Base-by-base conservation (phyloP, 1,140 invertebrate genomes). In the Alviniconcha marisindica region DNA sequence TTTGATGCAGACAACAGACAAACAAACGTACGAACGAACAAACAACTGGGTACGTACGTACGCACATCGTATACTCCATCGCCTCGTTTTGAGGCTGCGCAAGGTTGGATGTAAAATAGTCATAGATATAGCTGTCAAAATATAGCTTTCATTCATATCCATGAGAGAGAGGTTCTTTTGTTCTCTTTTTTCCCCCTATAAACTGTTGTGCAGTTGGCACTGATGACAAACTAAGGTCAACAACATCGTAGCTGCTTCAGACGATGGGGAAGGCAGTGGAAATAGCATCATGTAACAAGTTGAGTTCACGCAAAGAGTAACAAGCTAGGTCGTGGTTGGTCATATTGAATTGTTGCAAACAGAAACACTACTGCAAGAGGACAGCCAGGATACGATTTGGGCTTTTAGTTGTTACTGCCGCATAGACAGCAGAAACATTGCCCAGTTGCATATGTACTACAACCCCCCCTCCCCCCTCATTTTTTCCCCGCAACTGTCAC, bases 1-100 rank as follows among this genome's bases (percentile, higher is more conserved):
- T 60, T 66, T 80, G 78, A 80, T 60, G 78, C 78, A 66, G 78
- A 80, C 78, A 80, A 80, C 78, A 80, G 60, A 80, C 78, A 80
- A 31, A 80, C 78, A 38, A 80, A 80, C 78, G 60, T 28, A 80
- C 78, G 78, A 63, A 80, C 78, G 56, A 63, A 80, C 78, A 66
- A 60, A 54, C 54, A 63, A 44, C 78, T 40, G 42, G 78, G 78
- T 42, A 66, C 78, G 56, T 80, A 66, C 33, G 54, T 18, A 80
- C 60, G 12, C 12, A 38, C 14, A 15, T 33, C 31, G 40, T 44
- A 80, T 60, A 78, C 31, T 54, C n/a, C 28, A 36, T 42, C 44
- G 74, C 44, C 74, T 78, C 56, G 44, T 14, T 38, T 36, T 18
- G 40, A 76, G 73, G 73, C 73, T 76, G 40, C 73, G 73, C 73